Percentiles rank a stretch among this genome's conserved stretches.
These are phyloP conservation scores for Neolamprologus longior DNA, from an alignment of 2,113 vertebrate genomes.

Conservation along the genomic window DNA sequence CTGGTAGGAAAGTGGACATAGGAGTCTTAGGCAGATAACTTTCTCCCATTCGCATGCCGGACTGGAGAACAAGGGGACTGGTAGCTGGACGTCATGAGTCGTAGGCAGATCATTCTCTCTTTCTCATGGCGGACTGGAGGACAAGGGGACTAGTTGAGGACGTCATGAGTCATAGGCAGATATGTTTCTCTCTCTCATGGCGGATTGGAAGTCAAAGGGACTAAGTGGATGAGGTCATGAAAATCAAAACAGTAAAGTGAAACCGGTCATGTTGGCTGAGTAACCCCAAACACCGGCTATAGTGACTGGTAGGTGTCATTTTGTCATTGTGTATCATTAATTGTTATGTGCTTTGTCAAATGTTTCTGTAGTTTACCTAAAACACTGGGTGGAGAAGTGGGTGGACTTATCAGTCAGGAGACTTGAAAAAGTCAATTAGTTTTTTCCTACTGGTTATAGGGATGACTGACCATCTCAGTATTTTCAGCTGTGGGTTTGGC, in stretches of 20 bases:
- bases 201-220: constrained; percentile 41
- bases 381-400: background rate
- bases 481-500: background rate
- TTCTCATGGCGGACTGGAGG: constrained; percentile 39
- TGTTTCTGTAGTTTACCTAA: background rate
- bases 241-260: constrained; percentile 26
- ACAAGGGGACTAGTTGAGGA: constrained; percentile 30
- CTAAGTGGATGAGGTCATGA: constrained; percentile 54
- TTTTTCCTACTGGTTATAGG: background rate
- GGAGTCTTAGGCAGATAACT: constrained; percentile 15
- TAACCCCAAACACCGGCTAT: constrained; percentile 45
- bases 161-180: constrained; percentile 10
- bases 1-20: constrained; percentile 21
- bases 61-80: constrained; percentile 17
- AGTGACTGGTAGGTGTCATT: constrained; percentile 60
- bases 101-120: constrained; percentile 11
- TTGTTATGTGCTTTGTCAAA: background rate
- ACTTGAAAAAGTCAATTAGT: background rate
- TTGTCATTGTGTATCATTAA: constrained; percentile 13
- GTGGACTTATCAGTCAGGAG: background rate
- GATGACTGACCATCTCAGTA: background rate
- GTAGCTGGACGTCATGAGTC: constrained; percentile 3
- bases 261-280: constrained; percentile 46
- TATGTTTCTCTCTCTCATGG: constrained; percentile 14
- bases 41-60: constrained; percentile 1